Evolutionary conservation across 2,888 invertebrate genomes (phyloP), one percentile per base, ranked within the genome.

Genomic region (Ectemnius continuus): DNA sequence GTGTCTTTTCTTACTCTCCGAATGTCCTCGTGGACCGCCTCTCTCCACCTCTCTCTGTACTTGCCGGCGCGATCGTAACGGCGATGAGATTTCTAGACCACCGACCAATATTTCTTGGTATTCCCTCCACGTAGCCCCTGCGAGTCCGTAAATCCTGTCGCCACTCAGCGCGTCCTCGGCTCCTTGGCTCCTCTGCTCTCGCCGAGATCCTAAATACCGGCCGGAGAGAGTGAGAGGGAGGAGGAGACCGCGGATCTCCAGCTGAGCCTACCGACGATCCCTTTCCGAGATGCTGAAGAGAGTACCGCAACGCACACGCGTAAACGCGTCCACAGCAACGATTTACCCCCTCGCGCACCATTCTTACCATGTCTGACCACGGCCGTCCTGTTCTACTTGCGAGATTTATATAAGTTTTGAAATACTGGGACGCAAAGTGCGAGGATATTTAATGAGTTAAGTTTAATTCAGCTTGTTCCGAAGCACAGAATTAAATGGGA

Each of bases 151-250:
- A 86, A 85, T 86, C 82, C 80, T 78, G 81, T 82, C 84, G 73
- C 79, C 85, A 80, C 84, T 84, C 82, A 76, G 70, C 61, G 73
- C 73, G 76, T 81, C 78, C 79, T 79, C 76, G 73, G 69, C 57
- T 76, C 79, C 23, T 36, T 11, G 79, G 66, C 82, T 83, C 36
- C 36, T 36, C 36, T 8, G 36, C 36, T 36, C 36, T 36, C 79
- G 80, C 75, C 81, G 70, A 81, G 84, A 83, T 86, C 80, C 85
- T 84, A 87, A 87, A 87, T 86, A 85, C 83, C 83, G 82, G 73
- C 82, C n/a, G 13, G 76, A 75, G 71, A 36, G 71, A 76, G 52
- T 72, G 77, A 52, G 76, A 76, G 71, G 23, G 71, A 76, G 52
- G 75, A 79, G 76, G 71, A 64, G 73, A 79, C 74, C 82, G 76